Evolutionary conservation across 2,797 vertebrate species (phyloP).

Genomic region (Botia almorhae): DNA sequence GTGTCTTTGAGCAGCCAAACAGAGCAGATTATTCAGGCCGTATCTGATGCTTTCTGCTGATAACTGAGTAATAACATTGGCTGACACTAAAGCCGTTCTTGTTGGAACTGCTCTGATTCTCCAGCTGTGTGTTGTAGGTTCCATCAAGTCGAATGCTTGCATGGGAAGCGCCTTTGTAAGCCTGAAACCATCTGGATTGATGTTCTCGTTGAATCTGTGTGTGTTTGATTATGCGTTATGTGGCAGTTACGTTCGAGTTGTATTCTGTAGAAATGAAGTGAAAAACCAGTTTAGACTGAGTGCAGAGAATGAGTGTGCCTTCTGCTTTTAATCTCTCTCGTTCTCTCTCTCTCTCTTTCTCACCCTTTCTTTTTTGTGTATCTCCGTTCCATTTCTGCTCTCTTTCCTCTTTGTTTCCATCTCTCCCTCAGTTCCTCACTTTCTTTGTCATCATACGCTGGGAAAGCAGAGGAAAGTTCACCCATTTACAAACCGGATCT

Average conservation of each 20-base stretch:
- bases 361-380: too few relatives aligned
- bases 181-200: slow-evolving; percentile 40
- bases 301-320: neutral
- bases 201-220: slow-evolving; percentile 4
- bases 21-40: slow-evolving; percentile 12
- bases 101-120: neutral
- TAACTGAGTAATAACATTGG: neutral
- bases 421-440: slow-evolving; percentile 8
- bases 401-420: slow-evolving; percentile 22
- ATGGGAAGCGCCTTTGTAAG: too few relatives aligned
- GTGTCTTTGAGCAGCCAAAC: slow-evolving; percentile 10
- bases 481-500: neutral
- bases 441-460: neutral
- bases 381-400: neutral
- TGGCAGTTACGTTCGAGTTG: neutral
- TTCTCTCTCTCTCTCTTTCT: neutral
- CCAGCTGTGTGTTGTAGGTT: neutral
- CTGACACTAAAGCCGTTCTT: slow-evolving; percentile 6
- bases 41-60: slow-evolving; percentile 30
- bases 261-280: slow-evolving; percentile 8
- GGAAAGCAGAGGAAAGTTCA: slow-evolving; percentile 22
- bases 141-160: neutral
- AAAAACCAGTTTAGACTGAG: neutral
- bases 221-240: neutral
- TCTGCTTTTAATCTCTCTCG: neutral